These are phyloP conservation scores for Chroicocephalus ridibundus DNA, from an alignment of 2,113 vertebrate species.

Conservation along the genomic window DNA sequence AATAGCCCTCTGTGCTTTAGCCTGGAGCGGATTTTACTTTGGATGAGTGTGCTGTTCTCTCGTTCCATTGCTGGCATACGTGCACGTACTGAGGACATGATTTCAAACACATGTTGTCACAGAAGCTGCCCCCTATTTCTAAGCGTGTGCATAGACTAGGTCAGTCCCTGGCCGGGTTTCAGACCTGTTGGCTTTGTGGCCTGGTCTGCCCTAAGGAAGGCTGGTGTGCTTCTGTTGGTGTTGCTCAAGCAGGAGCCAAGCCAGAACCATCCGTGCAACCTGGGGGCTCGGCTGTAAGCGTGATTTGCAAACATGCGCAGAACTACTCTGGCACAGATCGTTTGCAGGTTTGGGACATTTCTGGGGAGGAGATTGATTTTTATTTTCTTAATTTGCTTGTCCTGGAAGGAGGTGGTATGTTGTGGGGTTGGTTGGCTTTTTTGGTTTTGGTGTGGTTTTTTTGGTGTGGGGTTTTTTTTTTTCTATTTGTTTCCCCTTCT, in stretches of 20 bases:
- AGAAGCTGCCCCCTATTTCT: not conserved
- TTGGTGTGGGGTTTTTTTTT: not conserved
- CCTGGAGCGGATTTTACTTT: not conserved
- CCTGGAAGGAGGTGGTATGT: not conserved
- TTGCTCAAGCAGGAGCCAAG: not conserved
- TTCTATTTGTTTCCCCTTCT: not conserved
- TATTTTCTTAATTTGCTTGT: not conserved
- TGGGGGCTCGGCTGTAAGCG: not conserved
- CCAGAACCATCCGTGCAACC: not conserved
- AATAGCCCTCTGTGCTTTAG: slow-evolving; percentile 3
- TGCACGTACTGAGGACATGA: accelerated
- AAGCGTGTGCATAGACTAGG: not conserved
- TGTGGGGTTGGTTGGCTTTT: not conserved
- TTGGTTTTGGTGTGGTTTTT: no score
- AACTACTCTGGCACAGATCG: not conserved
- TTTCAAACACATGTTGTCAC: not conserved
- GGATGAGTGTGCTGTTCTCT: not conserved
- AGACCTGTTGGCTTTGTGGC: not conserved
- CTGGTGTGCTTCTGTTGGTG: not conserved
- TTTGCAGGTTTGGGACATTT: not conserved
- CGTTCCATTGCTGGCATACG: not conserved
- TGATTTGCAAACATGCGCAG: not conserved
- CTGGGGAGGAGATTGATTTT: not conserved
- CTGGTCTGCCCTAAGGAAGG: not conserved
- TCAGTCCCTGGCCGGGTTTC: not conserved